Base-by-base conservation (phyloP, 2,113 vertebrate genomes). In the Otus sunia region DNA sequence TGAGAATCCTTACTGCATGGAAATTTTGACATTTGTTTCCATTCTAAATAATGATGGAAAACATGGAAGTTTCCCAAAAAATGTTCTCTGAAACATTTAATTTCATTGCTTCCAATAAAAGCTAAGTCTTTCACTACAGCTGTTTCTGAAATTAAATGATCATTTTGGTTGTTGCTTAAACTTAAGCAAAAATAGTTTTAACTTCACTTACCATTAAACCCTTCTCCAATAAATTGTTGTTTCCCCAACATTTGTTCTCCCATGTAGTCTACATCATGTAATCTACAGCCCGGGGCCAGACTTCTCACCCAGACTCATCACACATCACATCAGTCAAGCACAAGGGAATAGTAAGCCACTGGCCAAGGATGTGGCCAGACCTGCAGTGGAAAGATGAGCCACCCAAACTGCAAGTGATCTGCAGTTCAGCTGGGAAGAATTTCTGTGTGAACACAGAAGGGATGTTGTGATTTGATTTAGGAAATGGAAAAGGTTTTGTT, bases 281-380 rank as follows among this genome's bases (percentile, higher is more conserved):
- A 37, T 37, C 11, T 80, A 9, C 18, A 45, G 43, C 14, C 16
- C 13, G 56, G 43, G 26, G 15, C 19, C 41, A 55, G 39, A 7
- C 30, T 50, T 68, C 49, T 71, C 39, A 56, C 49, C 19, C 26
- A 47, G 32, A 49, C 18, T 62, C 55, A 12, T 22, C 41, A n/a
- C 19, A 1, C 11, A 20, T 55, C 37, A 8, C 30, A 15, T 83
- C 59, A 63, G 10, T 5, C 0, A 0, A 77, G 22, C 19, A 53
- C 9, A 29, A 47, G 47, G 15, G 9, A 77, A 66, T 29, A 74
- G 7, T 11, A 3, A 85, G 8, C 8, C 32, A 45, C 29, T 74
- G 50, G 41, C 11, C 83, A 76, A 73, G 19, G 16, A 45, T 6
- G 25, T 43, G 43, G 25, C 19, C 36, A 72, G 39, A 62, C 16